Conservation (phyloP, 2,113 vertebrate species). For the Cebidichthys violaceus region DNA sequence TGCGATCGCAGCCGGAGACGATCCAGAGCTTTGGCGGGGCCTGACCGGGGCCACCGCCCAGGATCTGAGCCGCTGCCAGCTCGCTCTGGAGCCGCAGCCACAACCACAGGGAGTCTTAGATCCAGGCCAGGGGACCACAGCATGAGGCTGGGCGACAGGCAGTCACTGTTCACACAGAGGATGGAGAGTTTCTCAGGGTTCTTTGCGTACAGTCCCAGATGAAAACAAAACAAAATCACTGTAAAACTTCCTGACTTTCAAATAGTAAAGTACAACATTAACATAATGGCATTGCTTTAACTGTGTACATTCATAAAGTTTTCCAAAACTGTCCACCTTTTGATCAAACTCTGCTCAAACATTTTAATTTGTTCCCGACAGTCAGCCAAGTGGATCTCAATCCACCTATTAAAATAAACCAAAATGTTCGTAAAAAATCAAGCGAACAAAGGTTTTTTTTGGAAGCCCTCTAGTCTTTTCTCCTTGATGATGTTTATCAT, state of each 20-base stretch:
- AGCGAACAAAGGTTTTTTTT: neutral
- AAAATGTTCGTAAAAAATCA: neutral
- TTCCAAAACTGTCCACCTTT: neutral
- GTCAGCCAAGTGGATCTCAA: conserved; percentile 17
- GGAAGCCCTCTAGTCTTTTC: neutral
- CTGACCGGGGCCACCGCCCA: conserved; percentile 51
- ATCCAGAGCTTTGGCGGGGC: conserved; percentile 43
- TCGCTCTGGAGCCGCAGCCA: conserved; percentile 33
- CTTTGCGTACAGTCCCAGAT: neutral
- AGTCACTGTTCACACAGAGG: conserved; percentile 6
- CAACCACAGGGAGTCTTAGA: conserved; percentile 52
- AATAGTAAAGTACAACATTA: neutral
- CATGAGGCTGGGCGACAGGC: conserved; percentile 27
- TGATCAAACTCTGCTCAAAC: neutral
- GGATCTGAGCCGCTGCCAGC: conserved; percentile 53
- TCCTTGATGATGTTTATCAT: conserved; percentile 19
- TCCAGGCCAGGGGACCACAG: conserved; percentile 48
- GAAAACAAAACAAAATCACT: neutral
- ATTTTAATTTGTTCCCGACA: neutral
- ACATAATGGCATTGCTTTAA: neutral
- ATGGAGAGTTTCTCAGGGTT: neutral
- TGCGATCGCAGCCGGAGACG: conserved; percentile 8
- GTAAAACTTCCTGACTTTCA: neutral
- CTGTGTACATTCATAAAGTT: neutral
- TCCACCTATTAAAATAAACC: neutral